phyloP scores from a whole-genome alignment of 2,888 invertebrate species.

The Nezara viridula region DNA sequence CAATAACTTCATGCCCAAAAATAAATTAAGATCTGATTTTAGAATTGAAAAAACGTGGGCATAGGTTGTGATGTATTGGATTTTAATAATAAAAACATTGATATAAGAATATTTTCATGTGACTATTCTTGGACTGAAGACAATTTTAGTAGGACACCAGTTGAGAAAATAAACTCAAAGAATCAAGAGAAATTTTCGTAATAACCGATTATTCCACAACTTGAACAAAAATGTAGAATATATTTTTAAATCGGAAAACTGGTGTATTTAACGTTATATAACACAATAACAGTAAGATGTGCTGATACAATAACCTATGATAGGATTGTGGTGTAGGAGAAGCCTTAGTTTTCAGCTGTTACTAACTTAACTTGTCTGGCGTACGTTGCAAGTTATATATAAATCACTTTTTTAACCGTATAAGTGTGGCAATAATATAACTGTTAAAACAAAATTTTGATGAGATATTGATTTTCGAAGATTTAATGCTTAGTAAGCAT shows the following conservation, averaged over 20 bases:
- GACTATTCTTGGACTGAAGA: no score
- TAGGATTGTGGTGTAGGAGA: conserved; percentile 10
- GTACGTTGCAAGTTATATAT: background rate
- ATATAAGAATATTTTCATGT: no score
- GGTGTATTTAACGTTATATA: background rate
- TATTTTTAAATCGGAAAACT: background rate
- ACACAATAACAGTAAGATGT: background rate
- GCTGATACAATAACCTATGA: conserved; percentile 2
- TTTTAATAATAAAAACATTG: no score
- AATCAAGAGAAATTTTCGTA: no score
- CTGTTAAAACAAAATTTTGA: background rate
- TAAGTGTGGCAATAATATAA: background rate
- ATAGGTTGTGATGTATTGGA: no score
- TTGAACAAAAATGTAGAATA: background rate
- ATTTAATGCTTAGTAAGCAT: background rate
- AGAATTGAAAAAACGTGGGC: no score
- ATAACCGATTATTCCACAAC: no score
- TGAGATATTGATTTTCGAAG: background rate
- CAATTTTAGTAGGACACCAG: no score
- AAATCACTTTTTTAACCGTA: background rate
- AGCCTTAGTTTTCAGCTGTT: background rate
- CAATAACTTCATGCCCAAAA: no score
- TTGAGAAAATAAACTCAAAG: no score
- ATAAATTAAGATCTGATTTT: no score
- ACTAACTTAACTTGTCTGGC: background rate